Percentiles rank a stretch among this genome's conserved stretches.
These are phyloP conservation scores for Noctua pronuba DNA, from an alignment of 2,888 invertebrate species.

Conservation along the genomic window DNA sequence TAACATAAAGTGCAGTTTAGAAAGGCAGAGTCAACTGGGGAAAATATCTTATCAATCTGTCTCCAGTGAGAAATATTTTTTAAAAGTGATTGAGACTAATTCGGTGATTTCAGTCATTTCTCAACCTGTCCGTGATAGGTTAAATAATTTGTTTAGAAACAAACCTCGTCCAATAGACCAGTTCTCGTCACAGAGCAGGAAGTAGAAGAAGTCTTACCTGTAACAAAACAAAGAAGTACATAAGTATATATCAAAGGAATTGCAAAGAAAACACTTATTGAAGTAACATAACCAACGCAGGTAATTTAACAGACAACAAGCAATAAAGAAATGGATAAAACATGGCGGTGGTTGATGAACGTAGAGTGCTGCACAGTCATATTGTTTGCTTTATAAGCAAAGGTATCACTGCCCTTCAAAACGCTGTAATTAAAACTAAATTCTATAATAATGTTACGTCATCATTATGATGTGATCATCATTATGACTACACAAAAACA, in stretches of 20 bases:
- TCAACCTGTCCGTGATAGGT: neutral
- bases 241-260: neutral
- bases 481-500: conserved; percentile 21
- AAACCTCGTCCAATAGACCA: conserved; percentile 24
- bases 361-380: too few species aligned
- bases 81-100: conserved; percentile 58
- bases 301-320: neutral
- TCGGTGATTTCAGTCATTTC: conserved; percentile 26
- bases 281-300: neutral
- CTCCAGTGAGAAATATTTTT: conserved; percentile 72
- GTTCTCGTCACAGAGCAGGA: neutral
- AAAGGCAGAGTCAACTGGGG: conserved; percentile 40
- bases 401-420: neutral
- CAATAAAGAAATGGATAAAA: neutral
- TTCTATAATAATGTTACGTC: neutral
- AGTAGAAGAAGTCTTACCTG: conserved; percentile 52
- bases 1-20: conserved; percentile 62
- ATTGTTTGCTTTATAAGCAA: neutral
- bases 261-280: neutral
- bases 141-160: conserved; percentile 6
- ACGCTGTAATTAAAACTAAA: neutral
- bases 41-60: conserved; percentile 72
- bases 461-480: neutral
- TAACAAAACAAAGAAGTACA: conserved; percentile 44
- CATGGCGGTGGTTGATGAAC: too few species aligned